phyloP scores from a whole-genome alignment of 1,140 invertebrate genomes.

The Ips nitidus region DNA sequence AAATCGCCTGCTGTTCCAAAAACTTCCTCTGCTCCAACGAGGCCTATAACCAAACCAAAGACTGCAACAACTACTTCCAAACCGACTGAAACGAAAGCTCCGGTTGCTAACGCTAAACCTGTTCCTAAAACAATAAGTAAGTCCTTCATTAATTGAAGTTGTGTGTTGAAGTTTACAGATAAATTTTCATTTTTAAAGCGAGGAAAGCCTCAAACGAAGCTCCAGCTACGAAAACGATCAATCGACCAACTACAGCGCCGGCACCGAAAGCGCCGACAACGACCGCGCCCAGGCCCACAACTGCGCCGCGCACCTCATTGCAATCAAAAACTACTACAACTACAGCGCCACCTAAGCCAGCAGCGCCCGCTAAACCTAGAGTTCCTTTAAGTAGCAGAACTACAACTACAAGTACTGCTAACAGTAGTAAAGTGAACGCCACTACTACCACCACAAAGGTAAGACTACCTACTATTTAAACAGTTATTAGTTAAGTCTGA shows the following conservation, averaged over 20 bases:
- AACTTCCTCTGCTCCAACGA: slow-evolving; percentile 40
- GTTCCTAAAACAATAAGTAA: slow-evolving; percentile 37
- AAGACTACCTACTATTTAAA: background rate
- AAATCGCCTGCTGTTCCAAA: slow-evolving; percentile 39
- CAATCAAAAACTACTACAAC: slow-evolving; percentile 16
- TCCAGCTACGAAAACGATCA: slow-evolving; percentile 21
- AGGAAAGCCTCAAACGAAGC: slow-evolving; percentile 34
- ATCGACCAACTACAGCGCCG: slow-evolving; percentile 23
- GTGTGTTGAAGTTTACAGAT: background rate
- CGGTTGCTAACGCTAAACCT: slow-evolving; percentile 58
- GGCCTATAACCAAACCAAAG: slow-evolving; percentile 34
- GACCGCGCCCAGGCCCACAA: slow-evolving; percentile 24
- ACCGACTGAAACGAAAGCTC: slow-evolving; percentile 54
- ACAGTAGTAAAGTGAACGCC: background rate
- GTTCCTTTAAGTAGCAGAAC: slow-evolving; percentile 2
- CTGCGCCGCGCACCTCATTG: slow-evolving; percentile 14
- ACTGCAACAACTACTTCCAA: slow-evolving; percentile 47
- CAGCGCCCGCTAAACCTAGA: slow-evolving; percentile 6
- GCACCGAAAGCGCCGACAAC: slow-evolving; percentile 26
- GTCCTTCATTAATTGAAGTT: background rate
- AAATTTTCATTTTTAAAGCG: slow-evolving; percentile 14
- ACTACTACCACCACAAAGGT: slow-evolving; percentile 5
- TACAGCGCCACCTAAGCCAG: slow-evolving; percentile 19
- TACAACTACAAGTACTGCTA: background rate
- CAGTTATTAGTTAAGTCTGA: too few species aligned